Base-by-base conservation (phyloP, 2,888 invertebrate species). In the Oxytorus armatus region DNA sequence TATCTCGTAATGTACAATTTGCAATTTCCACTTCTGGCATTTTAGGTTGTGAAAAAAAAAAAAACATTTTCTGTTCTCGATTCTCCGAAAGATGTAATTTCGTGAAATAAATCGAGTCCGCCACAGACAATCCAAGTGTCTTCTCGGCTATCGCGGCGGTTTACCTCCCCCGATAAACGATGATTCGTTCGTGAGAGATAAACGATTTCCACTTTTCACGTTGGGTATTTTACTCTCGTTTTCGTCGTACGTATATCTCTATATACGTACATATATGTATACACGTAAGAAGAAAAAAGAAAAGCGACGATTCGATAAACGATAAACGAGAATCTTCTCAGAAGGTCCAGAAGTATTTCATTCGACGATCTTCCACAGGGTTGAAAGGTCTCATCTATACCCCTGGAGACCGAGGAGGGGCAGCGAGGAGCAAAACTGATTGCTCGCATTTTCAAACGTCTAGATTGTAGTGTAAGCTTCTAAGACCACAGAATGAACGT, bases 261-360 rank as follows among this genome's bases (percentile, higher is more conserved):
- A 36, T 3, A 36, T 36, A 36, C 10, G 10, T 36, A 36, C 10
- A 36, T 8, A 36, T 36, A 36, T 36, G 5, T 36, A 8, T 36
- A 8, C 10, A 59, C 65, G 73, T 33, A 47, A 11, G n/a, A 57
- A 53, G n/a, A n/a, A n/a, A n/a, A n/a, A n/a, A n/a, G n/a, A n/a
- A 53, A 55, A 70, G 42, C n/a, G 63, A 65, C 69, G 63, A 74
- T 74, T 77, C 80, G 61, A 73, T 77, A 74, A 66, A 73, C 80
- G 73, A 68, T 80, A 73, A 80, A 77, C 68, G 73, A 81, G 57
- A 51, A 59, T 51, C 74, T 57, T 55, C 53, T 47, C 47, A 33
- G 39, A n/a, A 51, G 65, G 49, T 74, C 80, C 57, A 59, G 47
- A 42, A 69, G 69, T 74, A 81, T 81, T 81, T 81, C 74, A 81